These are phyloP conservation scores for Philonicus albiceps DNA, from an alignment of 2,888 invertebrate genomes.

Conservation along the genomic window DNA sequence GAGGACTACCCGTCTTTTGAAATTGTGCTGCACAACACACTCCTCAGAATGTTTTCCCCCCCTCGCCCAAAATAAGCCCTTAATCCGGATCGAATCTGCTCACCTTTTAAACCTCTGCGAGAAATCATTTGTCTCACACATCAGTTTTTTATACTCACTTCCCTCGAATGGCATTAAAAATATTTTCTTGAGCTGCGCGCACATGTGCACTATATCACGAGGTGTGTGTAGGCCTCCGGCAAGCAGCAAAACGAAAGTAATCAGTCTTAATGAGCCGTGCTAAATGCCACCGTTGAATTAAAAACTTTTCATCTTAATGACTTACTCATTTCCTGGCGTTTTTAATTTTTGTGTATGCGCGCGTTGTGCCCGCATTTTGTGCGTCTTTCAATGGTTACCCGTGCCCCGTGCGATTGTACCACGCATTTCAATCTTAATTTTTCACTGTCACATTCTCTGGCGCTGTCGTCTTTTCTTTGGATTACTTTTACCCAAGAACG, in stretches of 20 bases:
- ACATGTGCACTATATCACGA: background rate
- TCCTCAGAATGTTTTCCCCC: background rate
- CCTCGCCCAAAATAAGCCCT: background rate
- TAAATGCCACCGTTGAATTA: slow-evolving; percentile 21
- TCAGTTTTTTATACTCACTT: background rate
- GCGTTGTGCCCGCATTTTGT: background rate
- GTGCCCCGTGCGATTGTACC: background rate
- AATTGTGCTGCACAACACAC: background rate
- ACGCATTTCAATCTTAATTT: background rate
- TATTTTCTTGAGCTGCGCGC: background rate
- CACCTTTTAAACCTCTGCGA: background rate
- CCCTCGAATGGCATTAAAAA: background rate
- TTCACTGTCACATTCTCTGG: background rate
- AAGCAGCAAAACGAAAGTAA: slow-evolving; percentile 4
- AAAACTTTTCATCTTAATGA: slow-evolving; percentile 22
- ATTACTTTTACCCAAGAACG: background rate
- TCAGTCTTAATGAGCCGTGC: slow-evolving; percentile 31
- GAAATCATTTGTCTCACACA: background rate
- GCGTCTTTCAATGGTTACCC: background rate
- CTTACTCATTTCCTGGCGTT: slow-evolving; percentile 31
- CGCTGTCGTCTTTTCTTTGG: background rate
- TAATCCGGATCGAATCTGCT: background rate
- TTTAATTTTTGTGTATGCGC: background rate
- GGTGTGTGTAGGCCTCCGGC: background rate
- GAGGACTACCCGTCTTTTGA: background rate